Conservation (phyloP, 2,797 vertebrate species). For the Eurystomus glaucurus region DNA sequence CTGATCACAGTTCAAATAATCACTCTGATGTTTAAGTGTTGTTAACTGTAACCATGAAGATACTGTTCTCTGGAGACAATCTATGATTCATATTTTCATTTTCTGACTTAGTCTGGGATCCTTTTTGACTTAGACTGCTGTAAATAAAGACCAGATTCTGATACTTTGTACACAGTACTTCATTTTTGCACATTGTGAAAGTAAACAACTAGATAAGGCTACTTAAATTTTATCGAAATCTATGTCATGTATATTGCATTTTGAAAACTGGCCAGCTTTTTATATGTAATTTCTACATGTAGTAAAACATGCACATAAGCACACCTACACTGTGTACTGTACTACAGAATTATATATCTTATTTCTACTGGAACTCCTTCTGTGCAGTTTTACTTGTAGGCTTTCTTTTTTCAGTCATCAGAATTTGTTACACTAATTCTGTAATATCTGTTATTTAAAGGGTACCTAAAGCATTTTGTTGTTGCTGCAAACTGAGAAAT, state of each 20-base stretch:
- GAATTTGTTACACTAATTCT: neutral
- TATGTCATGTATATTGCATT: neutral
- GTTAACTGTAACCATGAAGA: neutral
- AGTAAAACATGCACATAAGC: neutral
- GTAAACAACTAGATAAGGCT: neutral
- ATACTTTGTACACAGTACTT: neutral
- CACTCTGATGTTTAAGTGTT: neutral
- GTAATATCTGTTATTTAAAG: neutral
- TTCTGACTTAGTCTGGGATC: neutral
- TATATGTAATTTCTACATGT: neutral
- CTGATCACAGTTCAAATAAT: neutral
- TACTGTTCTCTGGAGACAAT: neutral
- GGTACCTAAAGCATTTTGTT: neutral
- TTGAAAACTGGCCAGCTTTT: neutral
- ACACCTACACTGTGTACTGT: fast-evolving
- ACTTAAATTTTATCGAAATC: neutral
- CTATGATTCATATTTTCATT: neutral
- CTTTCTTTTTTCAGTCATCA: fast-evolving
- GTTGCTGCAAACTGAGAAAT: neutral
- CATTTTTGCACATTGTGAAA: neutral
- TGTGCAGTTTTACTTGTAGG: neutral
- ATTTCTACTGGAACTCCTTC: neutral
- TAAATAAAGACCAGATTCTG: neutral
- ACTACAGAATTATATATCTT: neutral
- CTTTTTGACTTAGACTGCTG: neutral